Base-by-base conservation (phyloP, 2,888 invertebrate genomes). In the Troides helena region DNA sequence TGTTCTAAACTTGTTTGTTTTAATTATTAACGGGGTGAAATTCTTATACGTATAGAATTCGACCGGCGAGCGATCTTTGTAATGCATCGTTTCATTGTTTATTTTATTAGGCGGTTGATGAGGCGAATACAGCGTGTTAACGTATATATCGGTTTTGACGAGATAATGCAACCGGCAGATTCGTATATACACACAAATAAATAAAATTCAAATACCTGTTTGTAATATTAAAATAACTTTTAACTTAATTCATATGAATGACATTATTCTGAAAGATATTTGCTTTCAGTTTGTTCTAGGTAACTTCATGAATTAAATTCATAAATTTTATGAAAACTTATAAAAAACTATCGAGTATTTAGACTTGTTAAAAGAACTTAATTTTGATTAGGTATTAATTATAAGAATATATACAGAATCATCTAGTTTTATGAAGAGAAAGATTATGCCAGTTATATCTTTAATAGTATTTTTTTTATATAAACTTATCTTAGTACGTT, bases 1-100 rank as follows among this genome's bases (percentile, higher is more conserved):
- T 62, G 66, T 70, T 66, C 69, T 62, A 66, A 69, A 39, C 58
- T 63, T 66, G 62, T 66, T 30, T 66, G 64, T 64, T 62, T 57
- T 70, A 58, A 36, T 39, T 21, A 53, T 66, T 66, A 70, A 66
- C 62, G 46, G 25, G 30, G n/a, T 21, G 4, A 66, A 66, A 62
- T 70, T 58, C 25, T 17, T 46, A 18, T 66, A 39, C 46, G 50
- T 63, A 61, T 50, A 18, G n/a, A 30, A 23, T 23, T 62, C 17
- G 57, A 6, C 53, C 43, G 59, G 61, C 43, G 46, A 63, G 62
- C 57, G 57, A 62, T 12, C 18, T 8, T 65, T 53, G 25, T 50
- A 62, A 58, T 58, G 23, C 10, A 58, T 58, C 25, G n/a, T 23
- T n/a, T 58, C 57, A 58, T 58, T 58, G 21, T 21, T 58, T 58